Evolutionary conservation across 2,888 invertebrate genomes (phyloP).

Genomic region (Folsomia manolachei): DNA sequence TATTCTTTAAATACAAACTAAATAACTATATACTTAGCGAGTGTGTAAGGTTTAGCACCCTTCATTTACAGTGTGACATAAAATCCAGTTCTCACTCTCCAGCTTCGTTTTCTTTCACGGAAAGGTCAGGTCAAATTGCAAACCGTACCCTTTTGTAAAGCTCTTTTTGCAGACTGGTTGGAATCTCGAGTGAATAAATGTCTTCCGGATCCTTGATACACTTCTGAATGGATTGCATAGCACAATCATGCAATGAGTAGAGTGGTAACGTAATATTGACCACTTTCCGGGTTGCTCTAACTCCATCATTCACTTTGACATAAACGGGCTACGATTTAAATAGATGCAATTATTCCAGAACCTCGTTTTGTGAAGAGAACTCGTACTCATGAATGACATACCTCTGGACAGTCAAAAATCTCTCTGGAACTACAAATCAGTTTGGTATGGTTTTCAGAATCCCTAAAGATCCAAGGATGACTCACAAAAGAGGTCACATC

Average conservation of each 20-base stretch:
- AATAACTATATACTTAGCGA: no score
- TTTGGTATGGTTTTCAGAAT: constrained; percentile 66
- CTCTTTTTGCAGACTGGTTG: constrained; percentile 52
- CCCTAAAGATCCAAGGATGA: constrained; percentile 82
- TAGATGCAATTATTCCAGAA: neutral
- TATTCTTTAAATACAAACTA: no score
- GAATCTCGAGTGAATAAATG: constrained; percentile 56
- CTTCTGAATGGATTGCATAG: constrained; percentile 57
- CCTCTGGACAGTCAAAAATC: constrained; percentile 51
- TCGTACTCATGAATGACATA: constrained; percentile 14
- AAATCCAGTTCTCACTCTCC: no score
- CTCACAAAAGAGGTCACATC: constrained; percentile 73
- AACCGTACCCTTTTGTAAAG: constrained; percentile 18
- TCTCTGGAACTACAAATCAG: constrained; percentile 59
- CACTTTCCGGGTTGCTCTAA: constrained; percentile 50
- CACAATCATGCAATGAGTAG: constrained; percentile 57
- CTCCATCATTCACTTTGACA: constrained; percentile 35
- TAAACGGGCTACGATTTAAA: constrained; percentile 34
- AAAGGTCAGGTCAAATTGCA: neutral
- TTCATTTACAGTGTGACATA: no score
- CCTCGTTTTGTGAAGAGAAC: no score
- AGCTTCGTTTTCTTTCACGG: no score
- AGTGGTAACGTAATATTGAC: constrained; percentile 61
- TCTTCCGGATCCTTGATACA: constrained; percentile 53
- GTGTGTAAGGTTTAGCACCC: no score